Evolutionary conservation across 1,140 invertebrate species (phyloP).

Genomic region (Neodiprion virginianus): DNA sequence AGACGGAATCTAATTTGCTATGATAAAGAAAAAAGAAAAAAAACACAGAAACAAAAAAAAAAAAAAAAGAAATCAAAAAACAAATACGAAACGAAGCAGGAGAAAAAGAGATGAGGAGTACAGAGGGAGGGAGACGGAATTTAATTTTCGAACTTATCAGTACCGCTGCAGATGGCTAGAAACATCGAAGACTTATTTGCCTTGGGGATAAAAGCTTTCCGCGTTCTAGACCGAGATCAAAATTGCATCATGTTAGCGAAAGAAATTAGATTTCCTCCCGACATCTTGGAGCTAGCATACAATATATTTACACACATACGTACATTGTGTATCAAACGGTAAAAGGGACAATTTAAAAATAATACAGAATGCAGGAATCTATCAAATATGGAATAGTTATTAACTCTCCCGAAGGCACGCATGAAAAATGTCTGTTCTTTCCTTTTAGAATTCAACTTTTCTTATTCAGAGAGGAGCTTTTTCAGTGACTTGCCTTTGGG

Average conservation of each 20-base stretch:
- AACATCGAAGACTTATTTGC: conserved; percentile 12
- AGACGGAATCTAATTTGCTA: too few relatives aligned
- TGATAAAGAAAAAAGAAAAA: too few relatives aligned
- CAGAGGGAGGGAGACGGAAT: conserved; percentile 11
- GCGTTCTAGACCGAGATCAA: conserved; percentile 35
- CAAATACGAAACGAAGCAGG: background rate
- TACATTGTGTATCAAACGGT: background rate
- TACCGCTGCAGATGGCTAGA: conserved; percentile 19
- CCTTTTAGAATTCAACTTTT: background rate
- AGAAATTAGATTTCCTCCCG: conserved; percentile 40
- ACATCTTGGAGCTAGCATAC: background rate
- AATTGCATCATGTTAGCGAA: conserved; percentile 41
- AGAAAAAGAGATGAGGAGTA: conserved; percentile 10
- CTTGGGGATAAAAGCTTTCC: conserved; percentile 30
- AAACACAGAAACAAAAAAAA: background rate
- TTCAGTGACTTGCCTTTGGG: too few relatives aligned
- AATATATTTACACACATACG: too few relatives aligned
- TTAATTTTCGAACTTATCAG: conserved; percentile 28
- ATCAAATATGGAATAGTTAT: conserved; percentile 46
- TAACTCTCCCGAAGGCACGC: conserved; percentile 29
- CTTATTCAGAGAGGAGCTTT: too few relatives aligned
- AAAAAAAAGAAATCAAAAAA: background rate
- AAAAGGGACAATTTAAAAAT: conserved; percentile 28
- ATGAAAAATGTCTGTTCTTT: conserved; percentile 32
- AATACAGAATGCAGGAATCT: conserved; percentile 32